phyloP scores from a whole-genome alignment of 2,113 vertebrate species.

The Seriola dumerili region DNA sequence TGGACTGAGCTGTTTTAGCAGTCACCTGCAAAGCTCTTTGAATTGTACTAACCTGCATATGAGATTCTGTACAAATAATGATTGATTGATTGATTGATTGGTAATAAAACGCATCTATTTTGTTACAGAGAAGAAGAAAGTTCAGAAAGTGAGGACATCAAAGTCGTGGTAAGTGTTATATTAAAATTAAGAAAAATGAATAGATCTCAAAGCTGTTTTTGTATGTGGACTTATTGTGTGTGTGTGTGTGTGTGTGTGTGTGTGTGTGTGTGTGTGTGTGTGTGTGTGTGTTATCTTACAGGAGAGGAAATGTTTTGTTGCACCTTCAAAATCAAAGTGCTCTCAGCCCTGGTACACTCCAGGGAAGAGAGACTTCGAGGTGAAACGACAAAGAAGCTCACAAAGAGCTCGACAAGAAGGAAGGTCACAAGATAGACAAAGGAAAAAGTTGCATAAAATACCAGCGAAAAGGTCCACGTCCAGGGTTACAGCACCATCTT shows the following conservation, averaged over 20 bases:
- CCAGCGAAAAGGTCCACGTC: not conserved
- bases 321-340: conserved; percentile 22
- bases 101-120: not conserved
- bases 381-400: not conserved
- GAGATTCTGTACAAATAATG: not conserved
- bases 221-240: not conserved
- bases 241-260: too few species aligned
- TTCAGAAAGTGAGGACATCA: conserved; percentile 66
- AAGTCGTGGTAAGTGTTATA: conserved; percentile 78
- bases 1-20: not conserved
- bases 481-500: rapidly evolving
- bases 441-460: not conserved
- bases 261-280: not conserved
- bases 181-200: not conserved
- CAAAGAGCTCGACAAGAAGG: too few species aligned
- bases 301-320: conserved; percentile 58
- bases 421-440: not conserved
- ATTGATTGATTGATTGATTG: not conserved
- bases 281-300: conserved; percentile 36
- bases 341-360: conserved; percentile 17
- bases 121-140: conserved; percentile 50
- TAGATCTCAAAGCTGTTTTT: not conserved
- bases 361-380: not conserved
- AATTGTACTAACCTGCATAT: too few species aligned
- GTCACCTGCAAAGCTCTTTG: not conserved